Evolutionary conservation across 2,888 invertebrate genomes (phyloP).

Genomic region (Agonopterix heracliana): DNA sequence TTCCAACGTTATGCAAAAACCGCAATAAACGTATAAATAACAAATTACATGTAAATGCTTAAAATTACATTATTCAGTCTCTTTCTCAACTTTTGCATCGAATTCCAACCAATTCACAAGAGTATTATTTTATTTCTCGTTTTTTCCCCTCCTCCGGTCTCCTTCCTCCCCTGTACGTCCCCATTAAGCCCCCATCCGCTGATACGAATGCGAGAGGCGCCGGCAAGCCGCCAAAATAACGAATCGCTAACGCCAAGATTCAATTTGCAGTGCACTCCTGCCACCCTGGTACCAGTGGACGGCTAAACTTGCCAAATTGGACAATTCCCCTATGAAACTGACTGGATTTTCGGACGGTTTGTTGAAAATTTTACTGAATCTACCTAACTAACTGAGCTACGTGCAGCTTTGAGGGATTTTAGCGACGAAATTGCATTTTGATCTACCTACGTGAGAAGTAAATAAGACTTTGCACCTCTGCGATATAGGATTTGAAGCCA

Average conservation of each 20-base stretch:
- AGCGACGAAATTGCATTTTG: background rate
- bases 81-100: constrained; percentile 6
- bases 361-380: constrained; percentile 17
- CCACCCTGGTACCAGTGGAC: constrained; percentile 24
- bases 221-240: constrained; percentile 31
- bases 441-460: too few species aligned
- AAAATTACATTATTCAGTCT: background rate
- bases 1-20: too few species aligned
- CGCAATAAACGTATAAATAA: too few species aligned
- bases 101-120: constrained; percentile 1
- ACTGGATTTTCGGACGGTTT: constrained; percentile 13
- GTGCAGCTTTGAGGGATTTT: background rate
- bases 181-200: constrained; percentile 7
- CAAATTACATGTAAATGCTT: too few species aligned
- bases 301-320: constrained; percentile 46
- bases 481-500: too few species aligned
- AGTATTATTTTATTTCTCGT: constrained; percentile 10
- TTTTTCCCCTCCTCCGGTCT: background rate
- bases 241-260: constrained; percentile 44
- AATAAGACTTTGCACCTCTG: too few species aligned
- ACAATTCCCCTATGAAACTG: constrained; percentile 32
- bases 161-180: background rate
- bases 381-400: constrained; percentile 15
- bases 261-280: constrained; percentile 50
- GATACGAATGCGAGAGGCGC: constrained; percentile 6